Base-by-base conservation (phyloP, 92 coral and sea anemone species). In the Isaurus tuberculatus region DNA sequence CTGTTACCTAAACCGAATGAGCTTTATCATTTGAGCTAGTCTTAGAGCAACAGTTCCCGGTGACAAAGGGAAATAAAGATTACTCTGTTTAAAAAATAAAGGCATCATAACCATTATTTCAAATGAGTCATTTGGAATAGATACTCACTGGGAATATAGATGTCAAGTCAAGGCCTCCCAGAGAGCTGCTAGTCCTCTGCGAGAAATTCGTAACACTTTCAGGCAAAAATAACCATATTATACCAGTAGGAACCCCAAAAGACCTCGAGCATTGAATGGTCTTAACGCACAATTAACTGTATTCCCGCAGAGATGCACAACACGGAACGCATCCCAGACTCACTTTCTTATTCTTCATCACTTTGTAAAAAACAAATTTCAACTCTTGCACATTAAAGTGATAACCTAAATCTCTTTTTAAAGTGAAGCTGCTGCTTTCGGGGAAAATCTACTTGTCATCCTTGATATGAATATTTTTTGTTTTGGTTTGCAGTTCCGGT, bases 121-220 rank as follows among this genome's bases (percentile, higher is more conserved):
- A n/a, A n/a, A n/a, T n/a, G n/a, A n/a, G n/a, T n/a, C n/a, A n/a
- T n/a, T n/a, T n/a, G n/a, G n/a, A n/a, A n/a, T n/a, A n/a, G 51
- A 3, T 36, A 70, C 75, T 37, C 51, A 70, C 75, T 70, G 30
- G 53, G 75, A 26, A 20, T 70, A 49, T 53, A 36, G 5, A 70
- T 23, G 34, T 42, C 74, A 37, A 70, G 53, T 8, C 23, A 70
- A 70, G 51, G 75, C 75, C 75, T n/a, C 75, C 75, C 75, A 70
- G 75, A 37, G 75, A 1, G 75, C 14, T 22, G 75, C n/a, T 70
- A 16, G 55, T 53, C 40, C 40, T 53, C 75, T 34, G 53, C 34
- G 46, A 70, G 51, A 25, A 70, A 70, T 70, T 70, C 30, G 26
- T 29, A 37, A 37, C 51, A 34, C 19, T 70, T 70, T 37, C 5